Evolutionary conservation across 2,113 vertebrate genomes (phyloP).

Genomic region (Vidua chalybeata): DNA sequence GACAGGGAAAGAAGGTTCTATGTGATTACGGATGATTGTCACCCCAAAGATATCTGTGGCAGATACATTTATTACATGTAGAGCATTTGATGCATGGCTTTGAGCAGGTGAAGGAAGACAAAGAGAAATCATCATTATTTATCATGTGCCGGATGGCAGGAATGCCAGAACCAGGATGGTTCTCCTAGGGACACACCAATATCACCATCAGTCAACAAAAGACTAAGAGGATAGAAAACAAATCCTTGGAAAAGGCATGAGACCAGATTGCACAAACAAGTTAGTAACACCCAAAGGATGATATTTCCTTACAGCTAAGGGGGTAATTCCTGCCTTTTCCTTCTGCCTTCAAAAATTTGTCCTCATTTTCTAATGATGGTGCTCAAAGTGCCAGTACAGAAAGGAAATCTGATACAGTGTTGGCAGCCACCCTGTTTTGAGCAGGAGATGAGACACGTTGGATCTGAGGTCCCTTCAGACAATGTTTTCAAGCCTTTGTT

Average conservation of each 20-base stretch:
- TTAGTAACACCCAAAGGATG: neutral
- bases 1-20: neutral
- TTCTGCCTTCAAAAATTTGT: neutral
- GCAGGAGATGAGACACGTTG: neutral
- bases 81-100: neutral
- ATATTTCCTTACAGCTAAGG: neutral
- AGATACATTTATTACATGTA: neutral
- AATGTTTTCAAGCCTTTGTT: neutral
- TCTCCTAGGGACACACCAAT: neutral
- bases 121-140: neutral
- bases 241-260: neutral
- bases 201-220: neutral
- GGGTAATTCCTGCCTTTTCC: neutral
- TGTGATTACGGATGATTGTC: neutral
- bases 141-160: neutral
- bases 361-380: neutral
- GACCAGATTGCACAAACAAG: neutral
- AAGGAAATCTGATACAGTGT: neutral
- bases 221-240: neutral
- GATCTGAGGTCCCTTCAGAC: neutral
- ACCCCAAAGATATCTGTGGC: neutral
- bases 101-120: slow-evolving; percentile 5
- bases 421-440: neutral
- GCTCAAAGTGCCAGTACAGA: neutral
- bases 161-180: neutral